Percentiles rank a stretch among this genome's conserved stretches.
Evolutionary conservation across 2,113 vertebrate genomes (phyloP).

Genomic region (Axis porcinus): DNA sequence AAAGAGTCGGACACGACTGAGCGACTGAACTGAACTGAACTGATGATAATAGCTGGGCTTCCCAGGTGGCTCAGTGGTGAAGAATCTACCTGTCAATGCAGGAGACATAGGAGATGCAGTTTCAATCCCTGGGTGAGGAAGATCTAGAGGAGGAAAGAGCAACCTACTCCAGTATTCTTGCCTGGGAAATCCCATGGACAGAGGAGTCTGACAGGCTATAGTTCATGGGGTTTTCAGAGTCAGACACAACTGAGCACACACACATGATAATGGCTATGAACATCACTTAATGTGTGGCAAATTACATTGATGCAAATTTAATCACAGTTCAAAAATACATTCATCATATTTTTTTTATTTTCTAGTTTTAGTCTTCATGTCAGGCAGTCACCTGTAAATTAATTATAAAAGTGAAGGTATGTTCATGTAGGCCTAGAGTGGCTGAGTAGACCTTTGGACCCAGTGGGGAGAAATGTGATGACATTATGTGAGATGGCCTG

Average conservation of each 20-base stretch:
- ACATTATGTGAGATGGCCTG: not conserved
- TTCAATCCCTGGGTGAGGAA: not conserved
- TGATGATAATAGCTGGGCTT: not conserved
- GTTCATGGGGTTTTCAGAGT: not conserved
- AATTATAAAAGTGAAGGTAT: not conserved
- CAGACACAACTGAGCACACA: not conserved
- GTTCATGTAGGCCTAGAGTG: not conserved
- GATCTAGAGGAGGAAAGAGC: not conserved
- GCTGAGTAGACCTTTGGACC: not conserved
- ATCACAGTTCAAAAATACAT: not conserved
- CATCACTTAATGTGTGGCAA: not conserved
- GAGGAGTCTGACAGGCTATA: not conserved
- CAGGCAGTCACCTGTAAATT: not conserved
- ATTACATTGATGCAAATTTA: not conserved
- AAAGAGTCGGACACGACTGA: not conserved
- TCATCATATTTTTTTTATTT: not conserved
- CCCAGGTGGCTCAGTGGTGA: not conserved
- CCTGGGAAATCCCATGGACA: not conserved
- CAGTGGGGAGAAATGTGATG: not conserved
- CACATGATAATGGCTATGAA: not conserved
- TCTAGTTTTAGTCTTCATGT: not conserved
- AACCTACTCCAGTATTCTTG: not conserved
- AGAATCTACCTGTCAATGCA: not conserved
- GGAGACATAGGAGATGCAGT: not conserved
- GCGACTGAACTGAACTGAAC: not conserved